Base-by-base conservation (phyloP, 2,797 vertebrate species). In the Chelon labrosus region DNA sequence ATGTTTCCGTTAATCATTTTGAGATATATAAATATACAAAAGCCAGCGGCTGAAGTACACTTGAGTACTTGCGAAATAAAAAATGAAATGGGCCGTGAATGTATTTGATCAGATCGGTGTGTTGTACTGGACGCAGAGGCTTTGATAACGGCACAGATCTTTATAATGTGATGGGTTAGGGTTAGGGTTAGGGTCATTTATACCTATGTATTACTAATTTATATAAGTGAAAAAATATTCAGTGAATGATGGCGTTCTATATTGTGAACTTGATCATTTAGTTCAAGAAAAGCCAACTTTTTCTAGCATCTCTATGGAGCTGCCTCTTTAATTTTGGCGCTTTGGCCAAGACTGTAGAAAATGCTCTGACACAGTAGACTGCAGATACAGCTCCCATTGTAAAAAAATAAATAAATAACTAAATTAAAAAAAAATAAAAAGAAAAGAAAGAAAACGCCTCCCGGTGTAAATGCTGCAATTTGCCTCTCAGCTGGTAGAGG, bases 401-500 rank as follows among this genome's bases (percentile, higher is more conserved):
- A 66, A 79, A 70, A 85, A 79, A 84, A 85, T 73, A 83, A 84
- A 80, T 72, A 82, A 73, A 85, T 75, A 73, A 82, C 84, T 86
- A 35, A 31, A 31, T 31, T 31, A 66, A 79, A 83, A 74, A 55
- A 66, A 46, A 53, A 56, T 52, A 70, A 81, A 62, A 89, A 78
- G 19, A 12, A 74, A 61, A 70, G 56, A 75, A 89, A 94, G 78
- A 91, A 89, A 89, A 96, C 93, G 91, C 94, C 95, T 96, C 95
- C 96, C 90, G 93, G 96, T 97, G 96, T 97, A 98, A 98, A 98
- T 96, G 96, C 96, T 96, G 96, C 97, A 97, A 97, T 99, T 98
- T 98, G 96, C 98, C 97, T 98, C 97, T 92, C 96, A 97, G 96
- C 97, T 97, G 96, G 97, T 97, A 94, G 96, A 96, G 96, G 96